Evolutionary conservation across 2,797 vertebrate species (phyloP), one percentile per base, ranked within the genome.

Genomic region (Sebastes goodei): DNA sequence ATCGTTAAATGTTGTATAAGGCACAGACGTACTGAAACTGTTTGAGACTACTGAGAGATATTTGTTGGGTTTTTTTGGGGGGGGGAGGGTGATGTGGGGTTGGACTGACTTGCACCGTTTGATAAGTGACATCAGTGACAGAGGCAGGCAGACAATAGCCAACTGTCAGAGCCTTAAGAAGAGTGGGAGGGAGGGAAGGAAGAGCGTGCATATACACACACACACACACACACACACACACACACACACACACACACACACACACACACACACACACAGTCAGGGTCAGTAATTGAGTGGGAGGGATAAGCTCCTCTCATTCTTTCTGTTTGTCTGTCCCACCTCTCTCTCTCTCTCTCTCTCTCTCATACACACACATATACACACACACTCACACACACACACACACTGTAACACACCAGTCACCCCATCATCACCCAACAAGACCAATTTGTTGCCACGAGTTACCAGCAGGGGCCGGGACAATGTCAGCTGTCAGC

Each of bases 211-310:
- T 2, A 12, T 6, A 33, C 60, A 57, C 52, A 66, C 20, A 62
- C 17, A 12, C 59, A 33, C 60, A 57, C 52, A 10, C 60, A 38
- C 66, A 42, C 74, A 25, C 10, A 33, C 60, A 57, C 57, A 66
- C 30, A 62, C 17, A 11, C 59, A 33, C 60, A 57, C 52, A 10
- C 60, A 38, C 46, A 70, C 67, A 68, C 32, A 76, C 66, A 84
- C 17, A 11, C 59, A 33, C 60, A 57, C 52, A 10, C 60, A 38
- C 46, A 70, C 67, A 68, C 32, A 76, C 66, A 84, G 64, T 57
- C 74, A 73, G 76, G 86, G 89, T 93, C 90, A 91, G 86, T 91
- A 90, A 92, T 90, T 89, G 92, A 90, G 88, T 89, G 83, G 91
- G 91, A 91, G 87, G 88, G 81, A 90, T 87, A 86, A 80, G 78